Conservation (phyloP, 2,888 invertebrate genomes). For the Antheraea assamensis region DNA sequence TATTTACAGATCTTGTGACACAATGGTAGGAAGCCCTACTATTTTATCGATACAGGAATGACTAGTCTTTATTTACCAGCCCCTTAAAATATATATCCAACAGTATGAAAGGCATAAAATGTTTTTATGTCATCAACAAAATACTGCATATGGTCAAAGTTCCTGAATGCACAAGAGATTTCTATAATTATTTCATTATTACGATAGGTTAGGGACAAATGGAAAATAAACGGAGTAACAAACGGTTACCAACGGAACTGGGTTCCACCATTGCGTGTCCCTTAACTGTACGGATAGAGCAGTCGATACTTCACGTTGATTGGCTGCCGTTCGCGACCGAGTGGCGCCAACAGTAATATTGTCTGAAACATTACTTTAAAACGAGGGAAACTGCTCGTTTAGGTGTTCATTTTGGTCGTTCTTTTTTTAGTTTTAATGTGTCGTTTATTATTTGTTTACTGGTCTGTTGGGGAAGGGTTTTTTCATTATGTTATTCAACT, state of each 20-base stretch:
- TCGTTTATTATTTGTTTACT: constrained; percentile 7
- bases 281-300: constrained; percentile 34
- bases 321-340: constrained; percentile 47
- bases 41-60: too few relatives aligned
- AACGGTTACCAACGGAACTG: background rate
- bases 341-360: constrained; percentile 47
- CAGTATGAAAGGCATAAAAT: background rate
- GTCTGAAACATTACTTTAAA: constrained; percentile 31
- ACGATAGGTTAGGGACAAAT: constrained; percentile 9
- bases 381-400: constrained; percentile 22
- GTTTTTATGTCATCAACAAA: background rate
- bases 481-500: background rate
- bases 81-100: background rate
- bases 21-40: too few relatives aligned
- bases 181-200: background rate
- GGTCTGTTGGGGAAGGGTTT: background rate
- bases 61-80: background rate
- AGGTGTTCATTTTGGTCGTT: constrained; percentile 18
- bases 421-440: constrained; percentile 9
- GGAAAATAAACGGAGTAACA: background rate
- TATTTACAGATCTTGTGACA: too few relatives aligned
- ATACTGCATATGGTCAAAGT: background rate
- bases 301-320: constrained; percentile 51
- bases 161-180: background rate
- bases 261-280: constrained; percentile 44